These are phyloP conservation scores for Castor canadensis DNA, from an alignment of 2,113 vertebrate genomes.

Conservation along the genomic window DNA sequence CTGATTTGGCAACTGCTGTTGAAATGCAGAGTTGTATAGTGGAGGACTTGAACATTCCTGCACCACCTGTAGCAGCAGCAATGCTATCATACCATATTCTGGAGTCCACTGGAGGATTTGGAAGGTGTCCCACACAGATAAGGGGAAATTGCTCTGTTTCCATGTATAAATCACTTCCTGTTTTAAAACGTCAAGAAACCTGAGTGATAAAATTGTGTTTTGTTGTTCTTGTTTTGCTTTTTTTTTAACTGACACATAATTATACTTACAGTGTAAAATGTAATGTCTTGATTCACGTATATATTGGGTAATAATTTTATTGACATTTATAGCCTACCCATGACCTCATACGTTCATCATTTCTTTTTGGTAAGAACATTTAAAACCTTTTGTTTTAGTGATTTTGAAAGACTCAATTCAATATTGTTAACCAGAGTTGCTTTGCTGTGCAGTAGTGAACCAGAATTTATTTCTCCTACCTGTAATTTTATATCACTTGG, in stretches of 20 bases:
- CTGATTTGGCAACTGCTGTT: background rate
- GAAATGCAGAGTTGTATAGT: background rate
- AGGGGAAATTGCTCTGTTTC: background rate
- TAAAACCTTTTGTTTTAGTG: background rate
- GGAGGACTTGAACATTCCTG: background rate
- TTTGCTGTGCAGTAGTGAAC: background rate
- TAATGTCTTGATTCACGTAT: background rate
- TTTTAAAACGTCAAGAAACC: constrained; percentile 9
- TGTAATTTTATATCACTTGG: background rate
- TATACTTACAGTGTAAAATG: too few species aligned
- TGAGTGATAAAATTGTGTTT: background rate
- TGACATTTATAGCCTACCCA: background rate
- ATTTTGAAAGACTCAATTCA: background rate
- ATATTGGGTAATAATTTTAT: background rate
- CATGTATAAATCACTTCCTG: background rate
- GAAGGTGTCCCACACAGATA: background rate
- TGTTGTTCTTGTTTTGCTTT: background rate
- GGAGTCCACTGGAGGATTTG: background rate
- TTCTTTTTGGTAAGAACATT: background rate
- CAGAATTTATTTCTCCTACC: background rate
- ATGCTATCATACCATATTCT: background rate
- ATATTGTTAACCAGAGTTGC: background rate
- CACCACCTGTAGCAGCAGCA: background rate
- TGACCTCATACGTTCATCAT: background rate
- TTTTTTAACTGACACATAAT: background rate